phyloP scores from a whole-genome alignment of 2,888 invertebrate genomes.

The Fissipunctia ypsillon region DNA sequence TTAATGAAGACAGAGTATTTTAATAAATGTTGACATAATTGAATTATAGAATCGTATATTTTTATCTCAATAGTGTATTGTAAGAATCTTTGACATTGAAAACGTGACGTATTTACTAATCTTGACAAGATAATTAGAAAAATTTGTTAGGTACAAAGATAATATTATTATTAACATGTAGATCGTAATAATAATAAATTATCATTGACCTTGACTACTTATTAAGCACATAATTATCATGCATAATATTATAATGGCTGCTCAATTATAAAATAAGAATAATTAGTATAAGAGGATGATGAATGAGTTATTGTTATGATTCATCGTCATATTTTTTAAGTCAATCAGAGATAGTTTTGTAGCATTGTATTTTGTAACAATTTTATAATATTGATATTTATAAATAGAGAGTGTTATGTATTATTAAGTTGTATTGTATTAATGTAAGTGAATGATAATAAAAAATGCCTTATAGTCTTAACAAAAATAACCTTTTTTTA shows the following conservation, averaged over 20 bases:
- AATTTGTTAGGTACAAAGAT: background rate
- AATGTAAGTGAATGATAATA: conserved; percentile 32
- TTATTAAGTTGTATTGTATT: background rate
- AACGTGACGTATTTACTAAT: conserved; percentile 22
- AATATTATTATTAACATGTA: conserved; percentile 19
- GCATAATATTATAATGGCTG: conserved; percentile 35
- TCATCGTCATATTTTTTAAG: too few relatives aligned
- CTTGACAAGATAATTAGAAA: conserved; percentile 13
- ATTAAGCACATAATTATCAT: conserved; percentile 9
- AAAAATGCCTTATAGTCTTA: conserved; percentile 7
- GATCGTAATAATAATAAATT: conserved; percentile 36
- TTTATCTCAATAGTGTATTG: background rate
- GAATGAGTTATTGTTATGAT: background rate
- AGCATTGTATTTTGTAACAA: conserved; percentile 26
- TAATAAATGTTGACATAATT: conserved; percentile 40
- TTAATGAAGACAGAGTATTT: conserved; percentile 60
- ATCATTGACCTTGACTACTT: background rate
- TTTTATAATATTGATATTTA: background rate
- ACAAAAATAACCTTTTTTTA: background rate
- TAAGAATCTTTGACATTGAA: conserved; percentile 35
- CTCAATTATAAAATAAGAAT: conserved; percentile 22
- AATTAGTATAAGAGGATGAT: background rate
- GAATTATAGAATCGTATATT: background rate
- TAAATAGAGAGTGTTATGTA: conserved; percentile 4
- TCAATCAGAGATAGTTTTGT: background rate